Percentiles rank a stretch among this genome's conserved stretches.
phyloP scores from a whole-genome alignment of 2,113 vertebrate genomes.

The Seriola quinqueradiata region DNA sequence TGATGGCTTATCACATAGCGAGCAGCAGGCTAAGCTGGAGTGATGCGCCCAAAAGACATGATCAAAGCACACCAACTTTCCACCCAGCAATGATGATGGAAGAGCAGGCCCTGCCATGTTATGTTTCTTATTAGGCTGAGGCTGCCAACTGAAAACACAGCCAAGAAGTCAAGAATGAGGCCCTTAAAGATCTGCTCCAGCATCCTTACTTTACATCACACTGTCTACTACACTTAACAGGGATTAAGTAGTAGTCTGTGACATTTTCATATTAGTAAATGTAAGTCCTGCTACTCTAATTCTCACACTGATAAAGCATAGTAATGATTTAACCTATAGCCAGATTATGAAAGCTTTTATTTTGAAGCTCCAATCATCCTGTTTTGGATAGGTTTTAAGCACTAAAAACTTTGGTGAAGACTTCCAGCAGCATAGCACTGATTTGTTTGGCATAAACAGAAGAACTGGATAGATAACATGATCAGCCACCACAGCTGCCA shows the following conservation, averaged over 20 bases:
- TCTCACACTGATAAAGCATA: constrained; percentile 7
- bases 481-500: constrained; percentile 19
- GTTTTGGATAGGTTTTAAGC: constrained; percentile 19
- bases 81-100: constrained; percentile 75
- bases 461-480: constrained; percentile 7
- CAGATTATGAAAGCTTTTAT: constrained; percentile 28
- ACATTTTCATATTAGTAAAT: constrained; percentile 50
- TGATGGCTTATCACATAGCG: constrained; percentile 81
- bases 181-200: constrained; percentile 54
- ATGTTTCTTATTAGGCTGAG: constrained; percentile 76
- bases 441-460: constrained; percentile 8
- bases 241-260: constrained; percentile 38
- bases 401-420: constrained; percentile 3
- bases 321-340: constrained; percentile 29
- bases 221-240: constrained; percentile 34
- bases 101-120: constrained; percentile 76
- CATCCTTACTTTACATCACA: constrained; percentile 34
- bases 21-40: constrained; percentile 80
- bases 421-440: background rate
- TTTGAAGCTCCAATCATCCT: constrained; percentile 19
- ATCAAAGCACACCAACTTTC: constrained; percentile 82
- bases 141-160: constrained; percentile 71
- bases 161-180: constrained; percentile 64
- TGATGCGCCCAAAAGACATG: constrained; percentile 78
- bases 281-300: constrained; percentile 30